A percentile compares a stretch with the other conserved stretches of the same genome.
These are phyloP conservation scores for Tyto alba DNA, from an alignment of 2,113 vertebrate species.

Conservation along the genomic window DNA sequence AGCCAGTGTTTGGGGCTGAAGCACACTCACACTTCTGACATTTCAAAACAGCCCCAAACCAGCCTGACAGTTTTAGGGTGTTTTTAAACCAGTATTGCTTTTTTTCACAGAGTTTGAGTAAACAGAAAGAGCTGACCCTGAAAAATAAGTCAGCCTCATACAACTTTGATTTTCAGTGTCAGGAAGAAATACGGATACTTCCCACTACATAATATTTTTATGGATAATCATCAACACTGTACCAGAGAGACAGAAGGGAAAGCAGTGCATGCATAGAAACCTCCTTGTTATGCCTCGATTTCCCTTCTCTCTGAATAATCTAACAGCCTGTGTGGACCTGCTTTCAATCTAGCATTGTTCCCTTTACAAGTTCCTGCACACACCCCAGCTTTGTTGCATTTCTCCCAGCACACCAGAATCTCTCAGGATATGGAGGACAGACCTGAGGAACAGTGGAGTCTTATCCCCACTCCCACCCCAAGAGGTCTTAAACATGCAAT, in stretches of 20 bases:
- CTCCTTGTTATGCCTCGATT: not conserved
- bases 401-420: not conserved
- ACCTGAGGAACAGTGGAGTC: not conserved
- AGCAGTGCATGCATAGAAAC: not conserved
- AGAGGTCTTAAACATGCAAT: not conserved
- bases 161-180: not conserved
- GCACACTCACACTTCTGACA: not conserved
- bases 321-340: rapidly evolving
- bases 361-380: not conserved
- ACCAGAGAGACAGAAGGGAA: not conserved
- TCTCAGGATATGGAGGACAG: not conserved
- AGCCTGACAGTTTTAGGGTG: not conserved
- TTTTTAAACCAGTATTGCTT: not conserved
- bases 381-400: rapidly evolving
- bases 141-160: not conserved
- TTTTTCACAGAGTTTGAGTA: not conserved
- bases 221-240: not conserved
- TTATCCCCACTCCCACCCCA: not conserved
- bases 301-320: not conserved
- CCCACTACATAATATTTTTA: not conserved
- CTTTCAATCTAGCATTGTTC: not conserved
- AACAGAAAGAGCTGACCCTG: not conserved
- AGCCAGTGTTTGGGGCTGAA: not conserved
- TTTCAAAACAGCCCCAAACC: not conserved
- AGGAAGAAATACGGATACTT: not conserved